Evolutionary conservation across 1,140 invertebrate species (phyloP), one percentile per base, ranked within the genome.

Genomic region (Lineus longissimus): DNA sequence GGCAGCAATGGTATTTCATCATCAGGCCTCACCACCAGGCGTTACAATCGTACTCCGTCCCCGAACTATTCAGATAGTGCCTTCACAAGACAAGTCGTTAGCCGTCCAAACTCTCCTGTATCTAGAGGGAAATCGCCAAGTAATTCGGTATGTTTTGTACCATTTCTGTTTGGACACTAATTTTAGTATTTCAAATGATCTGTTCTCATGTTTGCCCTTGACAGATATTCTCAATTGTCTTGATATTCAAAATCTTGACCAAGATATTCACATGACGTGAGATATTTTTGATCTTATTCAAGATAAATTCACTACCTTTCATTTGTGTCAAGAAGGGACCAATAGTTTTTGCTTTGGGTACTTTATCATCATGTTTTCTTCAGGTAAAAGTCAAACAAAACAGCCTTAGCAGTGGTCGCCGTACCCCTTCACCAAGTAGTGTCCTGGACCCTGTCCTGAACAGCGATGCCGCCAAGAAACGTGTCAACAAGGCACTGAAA

Each of bases 401-500:
- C 9, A 19, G 27, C 31, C 19, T 62, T 33, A 54, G 27, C 59
- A 33, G 29, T 22, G 59, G 64, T 6, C 30, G 60, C 15, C 51
- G 64, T 55, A 36, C 64, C 55, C 63, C 66, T 15, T 68, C 66
- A 11, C 63, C 59, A 33, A 64, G 64, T 51, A 65, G 27, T 17
- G 19, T 33, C 15, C 62, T 30, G 29, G 54, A 45, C n/a, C 54
- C 23, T 58, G 62, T 29, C 59, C 63, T 25, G 19, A 55, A 68
- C 47, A 60, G 60, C 40, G 77, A 78, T 41, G 65, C 71, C n/a
- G 70, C 79, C 23, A 71, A 74, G 64, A 78, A 76, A 60, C 64
- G 80, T 29, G 76, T 84, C 29, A 74, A 76, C 29, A 73, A 79
- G 55, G 81, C 80, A 1, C 69, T 75, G 59, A 73, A 74, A 64